These are phyloP conservation scores for Sapayoa aenigma DNA, from an alignment of 2,113 vertebrate genomes.

Conservation along the genomic window DNA sequence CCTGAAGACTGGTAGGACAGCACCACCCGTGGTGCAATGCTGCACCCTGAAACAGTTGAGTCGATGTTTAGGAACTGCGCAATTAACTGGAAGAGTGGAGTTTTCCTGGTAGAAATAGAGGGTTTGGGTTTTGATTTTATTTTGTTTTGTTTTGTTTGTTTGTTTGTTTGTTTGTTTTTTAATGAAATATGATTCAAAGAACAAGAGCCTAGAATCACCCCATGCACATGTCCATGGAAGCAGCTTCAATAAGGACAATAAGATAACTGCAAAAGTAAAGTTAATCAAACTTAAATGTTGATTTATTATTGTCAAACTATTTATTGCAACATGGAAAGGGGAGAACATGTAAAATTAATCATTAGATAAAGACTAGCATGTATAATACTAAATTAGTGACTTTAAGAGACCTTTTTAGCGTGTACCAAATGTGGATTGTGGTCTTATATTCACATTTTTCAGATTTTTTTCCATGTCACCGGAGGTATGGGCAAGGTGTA, in stretches of 20 bases:
- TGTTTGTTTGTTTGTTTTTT: not conserved
- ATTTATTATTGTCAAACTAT: not conserved
- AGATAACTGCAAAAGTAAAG: not conserved
- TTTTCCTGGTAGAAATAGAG: not conserved
- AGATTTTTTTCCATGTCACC: not conserved
- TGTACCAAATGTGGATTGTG: not conserved
- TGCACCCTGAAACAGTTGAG: not conserved
- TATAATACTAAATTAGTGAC: not conserved
- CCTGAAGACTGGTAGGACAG: not conserved
- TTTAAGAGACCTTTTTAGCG: not conserved
- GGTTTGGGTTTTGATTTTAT: not conserved
- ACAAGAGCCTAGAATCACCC: not conserved
- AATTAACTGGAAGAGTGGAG: not conserved
- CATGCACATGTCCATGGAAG: not conserved
- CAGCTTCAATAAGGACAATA: not conserved
- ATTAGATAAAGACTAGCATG: not conserved
- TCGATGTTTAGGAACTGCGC: not conserved
- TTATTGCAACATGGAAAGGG: not conserved
- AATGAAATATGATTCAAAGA: not conserved
- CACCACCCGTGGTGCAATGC: accelerated
- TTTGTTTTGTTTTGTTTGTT: not conserved
- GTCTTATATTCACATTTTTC: not conserved
- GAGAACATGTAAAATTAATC: not conserved
- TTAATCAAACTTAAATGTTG: not conserved
- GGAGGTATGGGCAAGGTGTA: not conserved